Evolutionary conservation across 2,113 vertebrate genomes (phyloP).

Genomic region (Syngnathus floridae): DNA sequence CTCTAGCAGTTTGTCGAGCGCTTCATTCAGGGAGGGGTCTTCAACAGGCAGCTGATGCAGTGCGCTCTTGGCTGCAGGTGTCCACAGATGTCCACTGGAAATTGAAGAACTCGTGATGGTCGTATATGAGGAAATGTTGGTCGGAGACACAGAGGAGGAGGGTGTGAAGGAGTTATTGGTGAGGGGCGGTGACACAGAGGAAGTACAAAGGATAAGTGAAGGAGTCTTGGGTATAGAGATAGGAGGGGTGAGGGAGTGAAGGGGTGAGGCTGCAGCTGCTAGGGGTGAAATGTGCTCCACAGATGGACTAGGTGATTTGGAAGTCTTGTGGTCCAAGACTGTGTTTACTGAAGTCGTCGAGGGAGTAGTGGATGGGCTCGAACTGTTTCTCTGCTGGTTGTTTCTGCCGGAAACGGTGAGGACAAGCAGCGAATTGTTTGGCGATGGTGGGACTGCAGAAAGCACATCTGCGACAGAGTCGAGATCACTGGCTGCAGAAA

Average conservation of each 20-base stretch:
- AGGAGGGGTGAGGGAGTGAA: constrained; percentile 30
- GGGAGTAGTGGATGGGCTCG: constrained; percentile 44
- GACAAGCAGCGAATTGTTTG: constrained; percentile 45
- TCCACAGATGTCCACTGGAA: constrained; percentile 16
- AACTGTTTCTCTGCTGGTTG: constrained; percentile 30
- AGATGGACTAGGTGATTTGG: constrained; percentile 55
- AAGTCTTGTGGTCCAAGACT: constrained; percentile 36
- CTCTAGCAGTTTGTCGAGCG: constrained; percentile 67
- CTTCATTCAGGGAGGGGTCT: constrained; percentile 67
- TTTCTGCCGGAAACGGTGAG: constrained; percentile 32
- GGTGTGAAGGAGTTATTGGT: constrained; percentile 28
- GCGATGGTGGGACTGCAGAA: constrained; percentile 49
- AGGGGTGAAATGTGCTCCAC: constrained; percentile 40
- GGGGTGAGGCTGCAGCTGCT: constrained; percentile 10
- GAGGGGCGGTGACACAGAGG: constrained; percentile 24
- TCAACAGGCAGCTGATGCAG: constrained; percentile 30
- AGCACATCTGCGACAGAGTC: constrained; percentile 50
- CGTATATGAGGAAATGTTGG: constrained; percentile 12
- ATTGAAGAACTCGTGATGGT: constrained; percentile 25
- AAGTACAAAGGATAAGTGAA: constrained; percentile 36
- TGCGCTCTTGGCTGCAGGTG: constrained; percentile 2
- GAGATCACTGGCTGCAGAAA: constrained; percentile 48
- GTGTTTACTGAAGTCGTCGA: constrained; percentile 37
- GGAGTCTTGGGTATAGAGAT: constrained; percentile 36
- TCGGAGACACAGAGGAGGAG: constrained; percentile 36